Evolutionary conservation across 2,113 vertebrate species (phyloP).

Genomic region (Ursus arctos): DNA sequence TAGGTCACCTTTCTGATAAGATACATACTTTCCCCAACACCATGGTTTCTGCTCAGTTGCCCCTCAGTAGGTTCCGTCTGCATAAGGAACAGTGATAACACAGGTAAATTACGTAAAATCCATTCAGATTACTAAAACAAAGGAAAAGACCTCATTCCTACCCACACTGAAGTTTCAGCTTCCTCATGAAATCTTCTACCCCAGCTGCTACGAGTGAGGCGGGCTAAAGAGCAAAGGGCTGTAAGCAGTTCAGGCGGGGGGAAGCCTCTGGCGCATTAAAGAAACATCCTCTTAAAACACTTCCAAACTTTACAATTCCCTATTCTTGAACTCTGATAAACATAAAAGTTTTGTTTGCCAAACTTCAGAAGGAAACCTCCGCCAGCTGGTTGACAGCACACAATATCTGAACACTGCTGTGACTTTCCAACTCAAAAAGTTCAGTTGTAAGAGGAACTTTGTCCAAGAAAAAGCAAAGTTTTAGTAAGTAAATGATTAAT

Average conservation of each 20-base stretch:
- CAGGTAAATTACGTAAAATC: background rate
- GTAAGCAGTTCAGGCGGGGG: background rate
- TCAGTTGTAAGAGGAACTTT: background rate
- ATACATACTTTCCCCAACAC: background rate
- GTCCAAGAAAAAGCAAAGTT: slow-evolving; percentile 35
- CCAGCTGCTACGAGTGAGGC: slow-evolving; percentile 45
- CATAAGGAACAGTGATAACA: background rate
- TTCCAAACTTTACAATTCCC: background rate
- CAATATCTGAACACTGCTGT: background rate
- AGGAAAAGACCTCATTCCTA: background rate
- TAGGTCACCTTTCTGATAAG: background rate
- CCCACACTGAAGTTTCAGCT: background rate
- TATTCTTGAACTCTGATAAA: background rate
- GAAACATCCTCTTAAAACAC: background rate
- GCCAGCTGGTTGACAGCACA: background rate
- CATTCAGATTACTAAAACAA: background rate
- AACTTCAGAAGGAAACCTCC: background rate
- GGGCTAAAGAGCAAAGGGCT: background rate
- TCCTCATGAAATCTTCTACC: background rate
- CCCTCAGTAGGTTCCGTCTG: background rate
- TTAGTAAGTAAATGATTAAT: background rate
- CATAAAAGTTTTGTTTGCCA: background rate
- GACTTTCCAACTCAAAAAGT: background rate
- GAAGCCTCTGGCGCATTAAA: background rate
- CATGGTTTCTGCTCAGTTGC: slow-evolving; percentile 37